Percentiles rank a stretch among this genome's conserved stretches.
phyloP scores from a whole-genome alignment of 2,797 vertebrate species.

The Diceros bicornis region DNA sequence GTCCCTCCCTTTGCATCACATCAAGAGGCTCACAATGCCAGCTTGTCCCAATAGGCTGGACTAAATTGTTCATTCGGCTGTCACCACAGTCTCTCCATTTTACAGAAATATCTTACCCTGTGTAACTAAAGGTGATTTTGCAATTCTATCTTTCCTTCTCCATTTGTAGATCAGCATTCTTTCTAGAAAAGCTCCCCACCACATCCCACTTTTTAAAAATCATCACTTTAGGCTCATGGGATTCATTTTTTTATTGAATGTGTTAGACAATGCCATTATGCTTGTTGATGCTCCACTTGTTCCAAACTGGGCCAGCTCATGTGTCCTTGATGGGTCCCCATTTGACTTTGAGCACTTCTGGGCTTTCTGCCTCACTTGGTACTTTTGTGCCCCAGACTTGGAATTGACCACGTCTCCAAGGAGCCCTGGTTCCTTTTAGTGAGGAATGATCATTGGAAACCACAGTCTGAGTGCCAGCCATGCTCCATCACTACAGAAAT shows the following conservation, averaged over 20 bases:
- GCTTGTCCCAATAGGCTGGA: neutral
- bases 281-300: neutral
- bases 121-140: neutral
- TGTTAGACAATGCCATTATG: neutral
- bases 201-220: neutral
- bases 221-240: neutral
- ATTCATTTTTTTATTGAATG: neutral
- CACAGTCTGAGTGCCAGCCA: fast-evolving
- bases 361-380: neutral
- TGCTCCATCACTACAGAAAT: neutral
- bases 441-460: neutral
- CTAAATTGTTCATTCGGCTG: neutral
- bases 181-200: neutral
- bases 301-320: neutral
- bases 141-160: neutral
- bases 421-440: neutral
- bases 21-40: neutral
- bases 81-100: neutral
- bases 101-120: neutral
- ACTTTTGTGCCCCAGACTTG: neutral
- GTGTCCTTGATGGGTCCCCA: neutral
- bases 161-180: neutral
- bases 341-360: neutral
- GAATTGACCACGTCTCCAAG: neutral
- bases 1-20: neutral